A percentile compares a stretch with the other conserved stretches of the same genome.
These are phyloP conservation scores for Lasioglossum figueresi DNA, from an alignment of 2,888 invertebrate genomes.

Conservation along the genomic window DNA sequence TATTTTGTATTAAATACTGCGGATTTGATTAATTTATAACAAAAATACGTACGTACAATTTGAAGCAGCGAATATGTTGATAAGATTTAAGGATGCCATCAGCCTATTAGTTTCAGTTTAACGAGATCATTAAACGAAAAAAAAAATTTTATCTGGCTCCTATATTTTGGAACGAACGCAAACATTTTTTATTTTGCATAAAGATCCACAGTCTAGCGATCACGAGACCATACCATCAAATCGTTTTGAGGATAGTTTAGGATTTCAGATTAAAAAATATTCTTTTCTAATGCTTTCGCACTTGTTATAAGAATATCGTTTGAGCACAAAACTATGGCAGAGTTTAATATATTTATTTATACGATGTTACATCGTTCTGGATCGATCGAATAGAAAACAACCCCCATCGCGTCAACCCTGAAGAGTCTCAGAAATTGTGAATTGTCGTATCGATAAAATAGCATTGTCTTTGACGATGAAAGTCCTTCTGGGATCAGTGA, in stretches of 20 bases:
- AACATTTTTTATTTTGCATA: not conserved
- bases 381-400: conserved; percentile 36
- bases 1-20: no score
- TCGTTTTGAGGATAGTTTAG: not conserved
- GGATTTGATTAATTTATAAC: no score
- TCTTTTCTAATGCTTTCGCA: not conserved
- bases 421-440: conserved; percentile 33
- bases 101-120: no score
- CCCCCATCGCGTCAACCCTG: conserved; percentile 24
- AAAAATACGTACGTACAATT: no score
- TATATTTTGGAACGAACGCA: no score
- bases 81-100: no score
- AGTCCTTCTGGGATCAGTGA: conserved; percentile 46
- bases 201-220: not conserved
- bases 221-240: no score
- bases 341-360: not conserved
- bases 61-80: no score
- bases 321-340: not conserved
- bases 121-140: no score
- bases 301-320: not conserved
- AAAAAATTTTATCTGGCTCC: no score
- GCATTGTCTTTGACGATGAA: conserved; percentile 10
- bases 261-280: not conserved
- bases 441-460: conserved; percentile 32
- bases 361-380: not conserved